phyloP scores from a whole-genome alignment of 1,140 invertebrate species.

The Laupala kohalensis region DNA sequence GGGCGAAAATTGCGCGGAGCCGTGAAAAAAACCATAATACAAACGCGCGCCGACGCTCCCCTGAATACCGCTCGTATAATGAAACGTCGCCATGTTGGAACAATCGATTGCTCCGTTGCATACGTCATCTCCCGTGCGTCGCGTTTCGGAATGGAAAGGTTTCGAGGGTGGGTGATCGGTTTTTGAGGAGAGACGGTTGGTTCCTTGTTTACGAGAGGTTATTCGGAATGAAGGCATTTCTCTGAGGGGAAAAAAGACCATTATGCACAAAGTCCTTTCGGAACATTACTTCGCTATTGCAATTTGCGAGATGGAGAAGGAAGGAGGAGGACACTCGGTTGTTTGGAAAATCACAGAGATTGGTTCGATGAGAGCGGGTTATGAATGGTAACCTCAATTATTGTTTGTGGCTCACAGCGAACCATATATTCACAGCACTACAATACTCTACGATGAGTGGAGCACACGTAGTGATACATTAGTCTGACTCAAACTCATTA shows the following conservation, averaged over 20 bases:
- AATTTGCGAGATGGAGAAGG: too few relatives aligned
- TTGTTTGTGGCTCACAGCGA: too few relatives aligned
- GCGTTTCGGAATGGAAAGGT: neutral
- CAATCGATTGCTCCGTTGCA: neutral
- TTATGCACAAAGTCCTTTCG: neutral
- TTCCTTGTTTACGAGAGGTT: neutral
- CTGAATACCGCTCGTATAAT: neutral
- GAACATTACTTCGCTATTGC: too few relatives aligned
- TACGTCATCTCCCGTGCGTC: neutral
- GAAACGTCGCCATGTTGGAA: neutral
- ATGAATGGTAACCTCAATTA: too few relatives aligned
- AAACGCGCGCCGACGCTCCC: neutral
- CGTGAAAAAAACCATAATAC: neutral
- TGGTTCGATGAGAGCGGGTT: too few relatives aligned
- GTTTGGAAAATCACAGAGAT: too few relatives aligned
- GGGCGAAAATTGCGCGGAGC: neutral
- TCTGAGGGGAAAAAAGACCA: neutral
- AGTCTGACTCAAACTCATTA: too few relatives aligned
- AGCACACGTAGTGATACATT: too few relatives aligned
- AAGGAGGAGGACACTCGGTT: too few relatives aligned
- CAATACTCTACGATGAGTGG: too few relatives aligned
- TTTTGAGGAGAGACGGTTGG: neutral
- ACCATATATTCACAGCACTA: too few relatives aligned
- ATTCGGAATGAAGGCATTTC: neutral
- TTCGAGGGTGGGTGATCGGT: neutral